A percentile compares a stretch with the other conserved stretches of the same genome.
Evolutionary conservation across 2,888 invertebrate species (phyloP).

Genomic region (Proisotoma minuta): DNA sequence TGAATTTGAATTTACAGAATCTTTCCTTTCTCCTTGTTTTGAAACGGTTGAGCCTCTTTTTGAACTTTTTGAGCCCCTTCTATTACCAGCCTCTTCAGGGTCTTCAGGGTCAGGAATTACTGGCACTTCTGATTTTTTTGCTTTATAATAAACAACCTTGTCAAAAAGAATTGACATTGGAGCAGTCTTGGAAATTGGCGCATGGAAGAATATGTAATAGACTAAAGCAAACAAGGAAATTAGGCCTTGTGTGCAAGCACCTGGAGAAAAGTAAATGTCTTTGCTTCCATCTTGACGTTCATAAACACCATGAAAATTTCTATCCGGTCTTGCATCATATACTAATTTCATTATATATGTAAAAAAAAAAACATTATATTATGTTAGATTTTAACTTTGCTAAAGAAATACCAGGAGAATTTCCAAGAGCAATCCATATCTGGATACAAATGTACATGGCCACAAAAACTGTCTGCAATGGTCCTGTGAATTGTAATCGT

Average conservation of each 20-base stretch:
- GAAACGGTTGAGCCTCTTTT: not conserved
- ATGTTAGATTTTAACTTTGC: not conserved
- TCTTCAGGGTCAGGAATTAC: slow-evolving; percentile 11
- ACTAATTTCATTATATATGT: not conserved
- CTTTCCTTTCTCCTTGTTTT: not conserved
- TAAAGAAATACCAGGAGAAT: slow-evolving; percentile 22
- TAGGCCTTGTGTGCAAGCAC: slow-evolving; percentile 22
- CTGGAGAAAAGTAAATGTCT: slow-evolving; percentile 23
- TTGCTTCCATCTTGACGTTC: slow-evolving; percentile 12
- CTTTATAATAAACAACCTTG: not conserved
- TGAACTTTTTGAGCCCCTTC: not conserved
- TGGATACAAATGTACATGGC: slow-evolving; percentile 14
- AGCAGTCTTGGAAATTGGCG: slow-evolving; percentile 24
- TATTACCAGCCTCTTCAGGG: not conserved
- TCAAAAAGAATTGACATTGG: slow-evolving; percentile 20
- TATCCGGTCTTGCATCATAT: not conserved
- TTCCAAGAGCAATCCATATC: slow-evolving; percentile 26
- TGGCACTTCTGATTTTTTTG: slow-evolving; percentile 17
- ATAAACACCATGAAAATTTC: slow-evolving; percentile 4
- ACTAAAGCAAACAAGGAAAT: slow-evolving; percentile 22
- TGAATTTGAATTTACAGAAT: not conserved
- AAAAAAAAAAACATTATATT: not conserved
- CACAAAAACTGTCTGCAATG: slow-evolving; percentile 20
- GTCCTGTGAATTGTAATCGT: slow-evolving; percentile 23
- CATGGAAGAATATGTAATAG: slow-evolving; percentile 27